Evolutionary conservation across 1,140 invertebrate genomes (phyloP), one percentile per base, ranked within the genome.

Genomic region (Maniola jurtina): DNA sequence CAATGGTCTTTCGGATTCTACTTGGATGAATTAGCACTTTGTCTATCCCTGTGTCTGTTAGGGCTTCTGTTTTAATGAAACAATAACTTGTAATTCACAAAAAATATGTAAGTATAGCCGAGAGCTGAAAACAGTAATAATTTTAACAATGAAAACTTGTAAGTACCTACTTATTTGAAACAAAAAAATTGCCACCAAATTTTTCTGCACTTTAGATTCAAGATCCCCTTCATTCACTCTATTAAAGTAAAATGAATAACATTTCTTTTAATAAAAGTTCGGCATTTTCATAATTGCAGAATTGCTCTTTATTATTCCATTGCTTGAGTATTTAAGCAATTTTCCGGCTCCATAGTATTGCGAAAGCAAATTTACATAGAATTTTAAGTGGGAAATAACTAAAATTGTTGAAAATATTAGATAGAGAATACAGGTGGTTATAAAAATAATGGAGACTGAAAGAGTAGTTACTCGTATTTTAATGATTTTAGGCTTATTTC

Each of bases 301-400:
- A 55, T 55, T 55, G 54, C 54, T 55, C 54, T 55, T 55, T 55
- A 55, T 55, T 55, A 55, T 55, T 35, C 54, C 54, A 55, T 55
- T 55, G 25, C 54, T 35, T 5, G 54, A 55, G 54, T 55, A 34
- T 35, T 55, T 55, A 55, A 55, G 34, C 54, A 55, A 55, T 55
- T 55, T 55, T 45, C 48, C 25, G 54, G n/a, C 54, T 34, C 15
- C 54, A 55, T 55, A 34, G 15, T 35, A 55, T 55, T 55, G 54
- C 54, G 54, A 55, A 55, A 55, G 34, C 25, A 34, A 55, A 55
- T 55, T 55, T 55, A 35, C 54, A 55, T 55, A 55, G 35, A 34
- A 36, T 36, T 8, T 36, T 55, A 55, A 55, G 48, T 52, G 15
- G 48, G 25, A 52, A 52, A 52, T 52, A 52, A 52, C 48, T 55